A percentile compares a stretch with the other conserved stretches of the same genome.
phyloP scores from a whole-genome alignment of 2,113 vertebrate genomes.

The Stegostoma tigrinum region DNA sequence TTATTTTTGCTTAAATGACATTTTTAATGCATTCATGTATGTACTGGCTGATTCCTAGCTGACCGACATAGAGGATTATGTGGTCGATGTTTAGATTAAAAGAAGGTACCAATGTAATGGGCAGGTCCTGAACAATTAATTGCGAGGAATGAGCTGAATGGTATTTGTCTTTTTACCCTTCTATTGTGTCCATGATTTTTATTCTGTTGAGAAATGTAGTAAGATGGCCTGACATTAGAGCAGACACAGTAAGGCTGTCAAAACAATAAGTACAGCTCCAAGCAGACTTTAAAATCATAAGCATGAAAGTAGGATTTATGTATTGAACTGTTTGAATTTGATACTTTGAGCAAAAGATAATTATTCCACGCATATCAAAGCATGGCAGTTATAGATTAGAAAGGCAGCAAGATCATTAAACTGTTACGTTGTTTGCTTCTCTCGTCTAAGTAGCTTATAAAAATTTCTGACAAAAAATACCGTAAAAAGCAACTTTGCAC shows the following conservation, averaged over 20 bases:
- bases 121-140: background rate
- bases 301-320: background rate
- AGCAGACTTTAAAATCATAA: background rate
- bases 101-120: background rate
- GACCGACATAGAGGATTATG: background rate
- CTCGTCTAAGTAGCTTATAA: background rate
- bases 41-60: background rate
- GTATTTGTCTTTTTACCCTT: background rate
- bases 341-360: background rate
- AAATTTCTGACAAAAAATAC: background rate
- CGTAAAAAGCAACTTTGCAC: background rate
- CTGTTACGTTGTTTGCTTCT: slow-evolving; percentile 3
- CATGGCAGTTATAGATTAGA: background rate
- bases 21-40: background rate
- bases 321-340: background rate
- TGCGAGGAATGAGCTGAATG: background rate
- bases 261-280: background rate
- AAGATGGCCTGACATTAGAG: background rate
- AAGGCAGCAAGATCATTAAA: slow-evolving; percentile 29
- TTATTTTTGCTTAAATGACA: background rate
- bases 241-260: background rate
- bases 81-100: background rate
- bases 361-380: slow-evolving; percentile 10
- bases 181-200: background rate
- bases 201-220: background rate